These are phyloP conservation scores for Phallusia fumigata DNA, from an alignment of 23 tunicate genomes.

Conservation along the genomic window DNA sequence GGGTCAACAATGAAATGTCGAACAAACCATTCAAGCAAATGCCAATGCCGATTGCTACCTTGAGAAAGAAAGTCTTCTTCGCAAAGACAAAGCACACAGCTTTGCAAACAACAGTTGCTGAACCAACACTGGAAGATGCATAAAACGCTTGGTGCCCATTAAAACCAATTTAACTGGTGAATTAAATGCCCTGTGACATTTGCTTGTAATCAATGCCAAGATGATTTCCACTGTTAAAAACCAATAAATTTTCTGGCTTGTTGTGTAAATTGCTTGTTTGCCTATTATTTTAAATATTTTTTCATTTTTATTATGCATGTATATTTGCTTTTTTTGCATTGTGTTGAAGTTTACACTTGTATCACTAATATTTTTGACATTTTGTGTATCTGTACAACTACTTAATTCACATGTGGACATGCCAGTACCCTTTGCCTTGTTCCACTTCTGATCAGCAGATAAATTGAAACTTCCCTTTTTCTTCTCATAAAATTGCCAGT, in stretches of 20 bases:
- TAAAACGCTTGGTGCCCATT: too few relatives aligned
- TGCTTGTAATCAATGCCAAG: neutral
- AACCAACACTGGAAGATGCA: neutral
- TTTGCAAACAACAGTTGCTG: neutral
- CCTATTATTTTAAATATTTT: neutral
- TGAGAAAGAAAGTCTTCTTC: slow-evolving; percentile 66
- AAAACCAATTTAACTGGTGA: too few relatives aligned
- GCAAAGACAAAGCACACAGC: neutral
- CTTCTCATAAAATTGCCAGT: too few relatives aligned
- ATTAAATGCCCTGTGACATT: too few relatives aligned
- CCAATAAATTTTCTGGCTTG: neutral
- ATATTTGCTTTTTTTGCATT: neutral
- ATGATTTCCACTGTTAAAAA: too few relatives aligned
- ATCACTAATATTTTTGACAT: too few relatives aligned
- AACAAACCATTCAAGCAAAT: slow-evolving; percentile 43
- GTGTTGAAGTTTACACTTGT: too few relatives aligned
- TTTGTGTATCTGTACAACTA: too few relatives aligned
- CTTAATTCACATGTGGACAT: too few relatives aligned
- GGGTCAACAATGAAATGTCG: slow-evolving; percentile 61
- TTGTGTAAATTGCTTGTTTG: neutral
- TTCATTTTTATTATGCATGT: neutral
- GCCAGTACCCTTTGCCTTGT: too few relatives aligned
- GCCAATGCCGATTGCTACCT: slow-evolving; percentile 77
- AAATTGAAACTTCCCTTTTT: too few relatives aligned
- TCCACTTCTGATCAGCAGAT: too few relatives aligned